Percentiles rank a stretch among this genome's conserved stretches.
Evolutionary conservation across 1,140 invertebrate species (phyloP).

Genomic region (Pollicipes pollicipes): DNA sequence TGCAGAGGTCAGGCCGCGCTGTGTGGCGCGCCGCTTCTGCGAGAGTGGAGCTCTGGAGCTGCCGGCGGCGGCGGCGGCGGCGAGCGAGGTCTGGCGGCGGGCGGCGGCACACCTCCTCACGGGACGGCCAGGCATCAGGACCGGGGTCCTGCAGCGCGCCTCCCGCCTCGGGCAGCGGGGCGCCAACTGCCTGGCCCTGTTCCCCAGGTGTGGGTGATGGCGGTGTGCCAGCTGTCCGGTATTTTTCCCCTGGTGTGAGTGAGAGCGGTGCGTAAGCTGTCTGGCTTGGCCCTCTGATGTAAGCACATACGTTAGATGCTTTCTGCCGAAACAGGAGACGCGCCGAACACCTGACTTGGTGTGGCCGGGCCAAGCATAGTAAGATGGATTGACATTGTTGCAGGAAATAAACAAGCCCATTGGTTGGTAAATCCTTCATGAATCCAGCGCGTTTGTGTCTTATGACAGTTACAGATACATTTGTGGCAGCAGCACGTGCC

Average conservation of each 20-base stretch:
- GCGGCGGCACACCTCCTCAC: constrained; percentile 9
- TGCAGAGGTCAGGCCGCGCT: not conserved
- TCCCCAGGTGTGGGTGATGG: not conserved
- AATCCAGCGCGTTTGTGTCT: no score
- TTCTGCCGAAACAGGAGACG: no score
- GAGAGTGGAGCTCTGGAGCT: constrained; percentile 3
- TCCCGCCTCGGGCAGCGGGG: constrained; percentile 7
- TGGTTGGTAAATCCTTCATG: no score
- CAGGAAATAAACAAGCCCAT: no score
- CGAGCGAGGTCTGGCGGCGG: constrained; percentile 8
- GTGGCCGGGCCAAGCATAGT: no score
- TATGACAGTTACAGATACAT: no score
- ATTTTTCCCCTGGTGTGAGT: not conserved
- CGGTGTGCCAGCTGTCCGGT: not conserved
- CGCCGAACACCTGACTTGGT: no score
- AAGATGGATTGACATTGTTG: no score
- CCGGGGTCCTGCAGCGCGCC: constrained; percentile 6
- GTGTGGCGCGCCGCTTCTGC: constrained; percentile 11
- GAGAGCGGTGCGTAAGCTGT: no score
- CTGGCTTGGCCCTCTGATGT: no score
- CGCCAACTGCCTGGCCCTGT: constrained; percentile 1
- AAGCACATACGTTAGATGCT: no score
- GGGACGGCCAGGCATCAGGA: not conserved
- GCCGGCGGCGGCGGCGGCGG: constrained; percentile 7
- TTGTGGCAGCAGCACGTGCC: no score